Evolutionary conservation across 1,140 invertebrate species (phyloP), one percentile per base, ranked within the genome.

Genomic region (Drosophila sechellia): DNA sequence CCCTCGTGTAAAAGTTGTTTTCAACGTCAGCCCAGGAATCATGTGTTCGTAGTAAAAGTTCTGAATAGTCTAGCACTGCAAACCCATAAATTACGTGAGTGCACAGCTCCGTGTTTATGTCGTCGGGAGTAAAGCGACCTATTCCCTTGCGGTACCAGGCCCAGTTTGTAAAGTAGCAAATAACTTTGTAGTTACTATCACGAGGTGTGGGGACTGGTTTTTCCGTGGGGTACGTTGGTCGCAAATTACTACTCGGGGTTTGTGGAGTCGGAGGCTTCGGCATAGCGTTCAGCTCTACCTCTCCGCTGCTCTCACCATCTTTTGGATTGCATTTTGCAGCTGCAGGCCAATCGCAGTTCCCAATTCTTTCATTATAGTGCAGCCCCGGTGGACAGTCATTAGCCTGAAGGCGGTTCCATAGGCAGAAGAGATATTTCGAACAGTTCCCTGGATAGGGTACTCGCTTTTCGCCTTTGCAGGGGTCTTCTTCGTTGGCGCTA

Each of bases 101-200:
- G 84, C 97, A 98, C 0, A 98, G 93, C 39, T 95, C 94, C 1
- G 96, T 94, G 89, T 98, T 96, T 20, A 98, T 98, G 74, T 97
- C 94, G 85, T 97, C 96, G 1, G 97, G 97, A 1, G 95, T 92
- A 75, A 96, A 98, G 79, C 96, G 96, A 45, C 96, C 97, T 13
- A 94, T 78, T 0, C 96, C 96, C 69, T 94, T 95, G n/a, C 97
- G 93, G 77, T 97, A 97, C 96, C 97, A 98, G 1, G 97, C 96
- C 97, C 97, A 98, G 83, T 98, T 98, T 0, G 97, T 98, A 86
- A 98, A 98, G 90, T 98, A 98, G 79, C 97, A 98, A 0, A 98
- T 96, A 0, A 98, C 93, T 92, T 97, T 95, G 73, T 94, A 95
- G 48, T 94, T 92, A n/a, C 93, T 94, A 93, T 91, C 80, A 20